Base-by-base conservation (phyloP, 2,888 invertebrate genomes). In the Scrobipalpa atriplicella region DNA sequence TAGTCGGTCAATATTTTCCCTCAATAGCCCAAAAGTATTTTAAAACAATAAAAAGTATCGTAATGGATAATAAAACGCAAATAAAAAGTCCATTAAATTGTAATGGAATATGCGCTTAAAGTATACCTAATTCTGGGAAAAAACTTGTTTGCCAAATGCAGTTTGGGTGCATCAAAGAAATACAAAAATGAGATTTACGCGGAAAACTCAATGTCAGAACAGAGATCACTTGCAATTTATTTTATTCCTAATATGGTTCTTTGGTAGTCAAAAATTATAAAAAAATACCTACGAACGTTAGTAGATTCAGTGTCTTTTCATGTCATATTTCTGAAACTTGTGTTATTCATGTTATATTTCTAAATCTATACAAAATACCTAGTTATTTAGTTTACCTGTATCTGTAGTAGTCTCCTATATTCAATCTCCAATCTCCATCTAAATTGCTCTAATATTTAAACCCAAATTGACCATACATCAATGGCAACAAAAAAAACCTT, bases 381-480 rank as follows among this genome's bases (percentile, higher is more conserved):
- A n/a, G n/a, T n/a, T n/a, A n/a, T n/a, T n/a, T n/a, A n/a, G n/a
- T n/a, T n/a, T n/a, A n/a, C n/a, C n/a, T n/a, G n/a, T n/a, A n/a
- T n/a, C n/a, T n/a, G n/a, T n/a, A n/a, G n/a, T n/a, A 11, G 9
- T 21, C 6, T 52, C 10, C 18, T 19, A 2, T 19, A 1, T 52
- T 5, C 11, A 10, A 18, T 52, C 19, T 19, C 9, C 1, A 16
- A 47, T 47, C 47, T 47, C 0, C 16, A 47, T 47, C 54, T 56
- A 56, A 56, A 56, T 56, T 21, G 51, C 18, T 39, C 54, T 56
- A 41, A 66, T 66, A 61, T 62, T 62, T 62, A 62, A 52, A 51
- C 38, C 56, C 66, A 68, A 72, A 71, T 72, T 66, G 70, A 67
- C 67, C 69, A 68, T 70, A 67, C 68, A 72, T 71, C 72, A 71